Evolutionary conservation across 2,113 vertebrate species (phyloP), one percentile per base, ranked within the genome.

Genomic region (Etia nguti): DNA sequence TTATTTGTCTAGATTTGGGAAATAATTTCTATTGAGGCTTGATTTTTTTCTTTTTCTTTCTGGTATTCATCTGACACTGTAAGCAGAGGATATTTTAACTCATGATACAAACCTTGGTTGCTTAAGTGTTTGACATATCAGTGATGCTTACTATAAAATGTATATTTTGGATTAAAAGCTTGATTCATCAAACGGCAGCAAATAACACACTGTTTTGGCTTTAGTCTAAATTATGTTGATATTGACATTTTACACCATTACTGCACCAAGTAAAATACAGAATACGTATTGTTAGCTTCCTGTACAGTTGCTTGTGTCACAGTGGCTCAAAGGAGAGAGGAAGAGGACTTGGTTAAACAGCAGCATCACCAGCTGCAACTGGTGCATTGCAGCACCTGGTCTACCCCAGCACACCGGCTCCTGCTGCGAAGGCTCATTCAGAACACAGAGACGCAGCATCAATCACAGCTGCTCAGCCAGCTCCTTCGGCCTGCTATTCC

Each of bases 381-480:
- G 94, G 95, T 95, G 95, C 95, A 95, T 94, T 96, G 95, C 95
- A 95, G 93, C 93, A 95, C 94, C 95, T 94, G 93, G 92, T 57
- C 89, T 8, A 65, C 84, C 68, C 75, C 75, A 80, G 89, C 90
- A 60, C 82, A 62, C 79, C 20, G 62, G 60, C 83, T 90, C 93
- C 89, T 85, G 90, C 91, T 94, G 92, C 88, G 91, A 93, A 89
- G 83, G 60, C 95, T 94, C 94, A 82, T 93, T 94, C 91, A 91
- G 24, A 94, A 88, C 89, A 84, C 43, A 89, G 91, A 92, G 87
- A 92, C 86, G 79, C 92, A 81, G 89, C 93, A 96, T 96, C 94
- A 92, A 93, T 96, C 95, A 94, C 80, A 50, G 89, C 88, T 82
- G 82, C 84, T 92, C 86, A 86, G 85, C 92, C 85, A 38, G 80